phyloP scores from a whole-genome alignment of 2,797 vertebrate species.

The Perodicticus potto region DNA sequence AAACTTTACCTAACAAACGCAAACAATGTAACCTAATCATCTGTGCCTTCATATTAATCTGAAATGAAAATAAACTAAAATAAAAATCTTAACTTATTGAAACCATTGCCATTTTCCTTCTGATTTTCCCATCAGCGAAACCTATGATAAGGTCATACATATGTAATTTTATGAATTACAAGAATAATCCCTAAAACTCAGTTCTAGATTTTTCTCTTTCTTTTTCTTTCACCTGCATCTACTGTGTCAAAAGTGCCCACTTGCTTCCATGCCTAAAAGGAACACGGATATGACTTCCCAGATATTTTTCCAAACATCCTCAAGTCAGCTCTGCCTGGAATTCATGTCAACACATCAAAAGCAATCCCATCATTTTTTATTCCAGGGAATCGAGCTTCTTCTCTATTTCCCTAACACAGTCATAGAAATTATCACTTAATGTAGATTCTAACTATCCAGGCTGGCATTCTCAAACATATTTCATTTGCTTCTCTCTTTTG shows the following conservation, averaged over 20 bases:
- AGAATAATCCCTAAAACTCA: neutral
- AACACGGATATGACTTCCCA: neutral
- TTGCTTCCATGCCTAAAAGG: neutral
- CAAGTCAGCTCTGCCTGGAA: neutral
- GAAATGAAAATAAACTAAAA: too few relatives aligned
- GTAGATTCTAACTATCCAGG: neutral
- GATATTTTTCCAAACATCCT: neutral
- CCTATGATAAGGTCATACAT: neutral
- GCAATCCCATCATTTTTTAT: neutral
- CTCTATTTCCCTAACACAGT: neutral
- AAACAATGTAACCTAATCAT: too few relatives aligned
- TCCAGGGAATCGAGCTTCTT: neutral
- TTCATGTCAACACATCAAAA: slow-evolving; percentile 36
- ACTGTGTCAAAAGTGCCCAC: neutral
- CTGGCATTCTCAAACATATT: neutral
- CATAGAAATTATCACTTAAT: neutral
- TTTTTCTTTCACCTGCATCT: neutral
- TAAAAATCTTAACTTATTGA: slow-evolving; percentile 13
- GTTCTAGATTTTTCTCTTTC: neutral
- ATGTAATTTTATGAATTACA: neutral
- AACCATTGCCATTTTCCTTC: neutral
- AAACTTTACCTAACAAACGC: too few relatives aligned
- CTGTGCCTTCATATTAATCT: too few relatives aligned
- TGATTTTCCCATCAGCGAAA: neutral
- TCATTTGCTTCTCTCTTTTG: neutral